These are phyloP conservation scores for Metellina segmentata DNA, from an alignment of 2,888 invertebrate species.

Conservation along the genomic window DNA sequence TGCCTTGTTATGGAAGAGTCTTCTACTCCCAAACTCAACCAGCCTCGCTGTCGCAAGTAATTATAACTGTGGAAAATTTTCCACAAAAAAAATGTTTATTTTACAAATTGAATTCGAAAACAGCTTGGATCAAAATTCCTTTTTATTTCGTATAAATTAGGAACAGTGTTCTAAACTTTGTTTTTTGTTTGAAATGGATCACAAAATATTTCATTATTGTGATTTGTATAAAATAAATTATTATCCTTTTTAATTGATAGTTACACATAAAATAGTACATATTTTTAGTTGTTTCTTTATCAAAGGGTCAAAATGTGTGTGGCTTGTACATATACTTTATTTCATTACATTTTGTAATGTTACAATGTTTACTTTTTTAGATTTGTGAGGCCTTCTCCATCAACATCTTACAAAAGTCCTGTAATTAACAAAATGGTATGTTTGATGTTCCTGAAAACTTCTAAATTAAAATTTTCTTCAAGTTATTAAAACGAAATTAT, in stretches of 20 bases:
- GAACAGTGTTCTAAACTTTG: neutral
- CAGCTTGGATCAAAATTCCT: neutral
- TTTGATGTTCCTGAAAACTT: neutral
- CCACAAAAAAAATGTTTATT: neutral
- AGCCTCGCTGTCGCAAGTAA: conserved; percentile 11
- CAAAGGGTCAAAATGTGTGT: too few species aligned
- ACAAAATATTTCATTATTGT: too few species aligned
- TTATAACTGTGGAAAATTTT: neutral
- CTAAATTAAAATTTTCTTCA: neutral
- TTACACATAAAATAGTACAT: too few species aligned
- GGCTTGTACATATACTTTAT: too few species aligned
- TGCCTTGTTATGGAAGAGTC: conserved; percentile 5
- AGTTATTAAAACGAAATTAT: neutral
- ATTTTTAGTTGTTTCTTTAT: too few species aligned
- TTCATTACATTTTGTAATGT: too few species aligned
- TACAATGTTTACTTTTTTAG: conserved; percentile 21
- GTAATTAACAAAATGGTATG: conserved; percentile 36
- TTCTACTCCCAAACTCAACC: conserved; percentile 12
- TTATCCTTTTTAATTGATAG: too few species aligned
- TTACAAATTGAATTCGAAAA: neutral
- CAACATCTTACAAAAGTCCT: conserved; percentile 57
- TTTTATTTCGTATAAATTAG: neutral
- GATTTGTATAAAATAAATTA: too few species aligned
- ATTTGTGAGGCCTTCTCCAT: conserved; percentile 36
- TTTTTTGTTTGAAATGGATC: neutral